Conservation (phyloP, 2,888 invertebrate species). For the Smittia sp. region DNA sequence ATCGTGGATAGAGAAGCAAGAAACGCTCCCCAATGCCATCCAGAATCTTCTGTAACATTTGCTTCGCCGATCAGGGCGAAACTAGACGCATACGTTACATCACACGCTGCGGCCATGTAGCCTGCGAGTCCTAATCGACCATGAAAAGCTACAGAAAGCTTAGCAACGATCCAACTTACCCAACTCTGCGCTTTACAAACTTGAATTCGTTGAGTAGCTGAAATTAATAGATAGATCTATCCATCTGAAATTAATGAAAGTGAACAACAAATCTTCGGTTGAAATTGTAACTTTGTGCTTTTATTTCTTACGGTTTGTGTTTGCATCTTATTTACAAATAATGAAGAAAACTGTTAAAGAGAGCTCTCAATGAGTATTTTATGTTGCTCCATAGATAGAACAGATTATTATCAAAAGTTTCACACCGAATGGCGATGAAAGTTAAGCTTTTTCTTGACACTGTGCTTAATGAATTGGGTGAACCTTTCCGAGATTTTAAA, state of each 20-base stretch:
- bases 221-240: no score
- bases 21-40: no score
- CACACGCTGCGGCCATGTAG: neutral
- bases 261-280: no score
- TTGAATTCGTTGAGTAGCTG: no score
- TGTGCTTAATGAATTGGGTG: neutral
- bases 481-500: neutral
- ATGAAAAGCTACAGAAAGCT: neutral
- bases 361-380: constrained; percentile 19
- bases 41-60: neutral
- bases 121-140: neutral
- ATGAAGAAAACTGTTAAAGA: constrained; percentile 16
- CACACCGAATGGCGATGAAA: neutral
- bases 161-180: no score
- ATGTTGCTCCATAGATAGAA: neutral
- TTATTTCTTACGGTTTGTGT: neutral
- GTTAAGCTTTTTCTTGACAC: neutral
- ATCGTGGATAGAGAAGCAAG: no score
- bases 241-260: no score
- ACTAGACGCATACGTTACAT: neutral
- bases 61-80: neutral
- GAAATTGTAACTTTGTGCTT: constrained; percentile 20
- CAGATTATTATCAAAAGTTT: constrained; percentile 7
- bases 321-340: constrained; percentile 12
- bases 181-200: no score